Evolutionary conservation across 2,888 invertebrate genomes (phyloP), one percentile per base, ranked within the genome.

Genomic region (Acleris holmiana): DNA sequence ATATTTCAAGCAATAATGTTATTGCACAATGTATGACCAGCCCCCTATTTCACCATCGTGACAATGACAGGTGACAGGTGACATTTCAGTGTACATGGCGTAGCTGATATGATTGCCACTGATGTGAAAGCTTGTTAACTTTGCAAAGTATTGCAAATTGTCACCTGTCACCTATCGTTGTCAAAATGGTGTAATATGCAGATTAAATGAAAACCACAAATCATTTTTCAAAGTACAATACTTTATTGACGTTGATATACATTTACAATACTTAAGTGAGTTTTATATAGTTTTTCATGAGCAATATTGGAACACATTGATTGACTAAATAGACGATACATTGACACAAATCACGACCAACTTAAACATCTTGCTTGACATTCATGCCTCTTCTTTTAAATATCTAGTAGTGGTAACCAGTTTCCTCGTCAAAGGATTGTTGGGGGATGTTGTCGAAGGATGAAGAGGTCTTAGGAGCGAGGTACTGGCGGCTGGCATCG

Each of bases 341-440:
- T 21, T n/a, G 53, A 25, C 54, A 55, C 48, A 19, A 56, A 62
- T 51, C 15, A 40, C 35, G 41, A 56, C 1, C 29, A 44, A 62
- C 47, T 41, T 47, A 7, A 41, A 29, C 21, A 51, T 40, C 35
- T 51, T 47, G 48, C 49, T 63, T 67, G 59, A 62, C 50, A 53
- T 65, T 47, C 29, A 50, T 55, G 23, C 41, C 48, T 29, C n/a
- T 29, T 29, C 21, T 44, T 15, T 10, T 13, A n/a, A 54, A 53
- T 58, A 21, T 59, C 76, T 81, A 91, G 67, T 91, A 91, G 25
- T 84, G 82, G 74, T 91, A 91, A 50, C 90, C 90, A 19, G 88
- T 88, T 59, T 87, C 70, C 66, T 89, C 91, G 55, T 92, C 88
- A 64, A 92, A 92, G 35, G 80, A 71, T 68, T 91, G 91, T 65